Percentiles rank a stretch among this genome's conserved stretches.
Evolutionary conservation across 1,140 invertebrate genomes (phyloP).

Genomic region (Pseudachorutes palmiensis): DNA sequence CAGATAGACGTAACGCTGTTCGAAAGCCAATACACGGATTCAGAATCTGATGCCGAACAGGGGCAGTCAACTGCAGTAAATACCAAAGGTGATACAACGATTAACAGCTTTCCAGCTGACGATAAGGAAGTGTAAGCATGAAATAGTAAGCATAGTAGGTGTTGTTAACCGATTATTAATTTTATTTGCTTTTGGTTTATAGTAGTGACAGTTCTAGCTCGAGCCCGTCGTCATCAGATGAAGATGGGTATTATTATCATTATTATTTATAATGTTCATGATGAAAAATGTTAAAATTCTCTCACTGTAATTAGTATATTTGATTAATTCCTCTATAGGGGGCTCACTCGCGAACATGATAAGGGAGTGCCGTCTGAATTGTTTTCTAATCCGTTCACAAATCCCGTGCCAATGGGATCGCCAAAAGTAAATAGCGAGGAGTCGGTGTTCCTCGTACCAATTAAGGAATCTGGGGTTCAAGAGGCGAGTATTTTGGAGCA

Average conservation of each 20-base stretch:
- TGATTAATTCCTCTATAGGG: background rate
- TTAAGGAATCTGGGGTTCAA: constrained; percentile 26
- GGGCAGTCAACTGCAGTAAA: background rate
- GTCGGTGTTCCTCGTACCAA: constrained; percentile 27
- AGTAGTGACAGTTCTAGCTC: background rate
- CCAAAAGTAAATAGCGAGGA: constrained; percentile 4
- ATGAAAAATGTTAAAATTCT: background rate
- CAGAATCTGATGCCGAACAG: background rate
- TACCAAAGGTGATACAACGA: background rate
- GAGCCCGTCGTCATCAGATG: background rate
- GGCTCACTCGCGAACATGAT: background rate
- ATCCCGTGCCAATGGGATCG: background rate
- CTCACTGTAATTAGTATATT: background rate
- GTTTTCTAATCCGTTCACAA: background rate
- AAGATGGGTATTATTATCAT: too few species aligned
- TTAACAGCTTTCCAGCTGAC: background rate
- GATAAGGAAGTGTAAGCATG: background rate
- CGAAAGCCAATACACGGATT: background rate
- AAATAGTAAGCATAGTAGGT: background rate
- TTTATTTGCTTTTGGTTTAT: background rate
- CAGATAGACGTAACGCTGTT: background rate
- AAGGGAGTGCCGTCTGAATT: background rate
- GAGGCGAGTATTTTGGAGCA: constrained; percentile 24
- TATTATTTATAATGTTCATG: too few species aligned
- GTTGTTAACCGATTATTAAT: background rate